Base-by-base conservation (phyloP, 2,888 invertebrate genomes). In the Norana najaformis region DNA sequence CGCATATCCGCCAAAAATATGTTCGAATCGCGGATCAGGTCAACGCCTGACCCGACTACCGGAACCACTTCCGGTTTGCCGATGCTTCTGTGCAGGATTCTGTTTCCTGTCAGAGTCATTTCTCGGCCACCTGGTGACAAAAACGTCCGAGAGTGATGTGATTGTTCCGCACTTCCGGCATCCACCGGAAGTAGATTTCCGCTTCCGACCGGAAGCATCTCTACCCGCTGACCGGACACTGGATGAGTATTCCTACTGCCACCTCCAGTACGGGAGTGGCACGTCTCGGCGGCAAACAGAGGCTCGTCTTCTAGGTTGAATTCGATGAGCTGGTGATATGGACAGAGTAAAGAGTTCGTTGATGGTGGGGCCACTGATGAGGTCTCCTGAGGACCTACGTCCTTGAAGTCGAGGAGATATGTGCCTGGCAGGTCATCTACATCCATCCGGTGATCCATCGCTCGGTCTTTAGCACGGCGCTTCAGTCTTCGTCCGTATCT, bases 11-110 rank as follows among this genome's bases (percentile, higher is more conserved):
- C 85, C 18, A 85, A n/a, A 85, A 36, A 85, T 35, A 85, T 37
- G 85, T 85, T 85, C 85, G 85, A 85, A 85, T 85, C 85, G 36
- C 85, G 85, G 35, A 85, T 85, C 20, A 85, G 85, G 85, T 85
- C 85, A 23, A 85, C 85, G 85, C 85, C 18, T 20, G 85, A n/a
- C 20, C 85, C 85, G 5, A 36, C 36, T 16, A 30, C 85, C 35
- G 37, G 36, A 37, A 37, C 85, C 36, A 35, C 37, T 37, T 85
- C 36, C 36, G 35, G 36, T 23, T 37, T 36, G 37, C 85, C 85
- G 1, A 36, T 35, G 85, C 35, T 37, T 85, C 85, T 36, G 6
- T 85, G 35, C 69, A 69, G 69, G 11, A 69, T 30, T 69, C 69
- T 69, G 13, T 69, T 69, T 69, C 69, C 69, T 30, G 30, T 69